A percentile compares a stretch with the other conserved stretches of the same genome.
Conservation (phyloP, 1,140 invertebrate species). For the Parasteatoda tepidariorum region DNA sequence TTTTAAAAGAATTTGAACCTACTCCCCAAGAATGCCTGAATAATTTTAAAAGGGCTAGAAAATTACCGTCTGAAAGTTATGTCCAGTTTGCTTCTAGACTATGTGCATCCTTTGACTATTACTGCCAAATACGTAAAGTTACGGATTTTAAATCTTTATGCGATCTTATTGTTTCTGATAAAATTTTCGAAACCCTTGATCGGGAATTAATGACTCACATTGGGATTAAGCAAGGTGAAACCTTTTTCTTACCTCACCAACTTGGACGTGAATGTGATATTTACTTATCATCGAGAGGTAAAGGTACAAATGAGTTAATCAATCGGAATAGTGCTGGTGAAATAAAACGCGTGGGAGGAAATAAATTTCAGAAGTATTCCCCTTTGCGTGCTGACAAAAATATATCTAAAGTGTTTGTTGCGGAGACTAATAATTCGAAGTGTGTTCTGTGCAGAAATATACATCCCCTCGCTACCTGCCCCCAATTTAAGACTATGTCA, state of each 20-base stretch:
- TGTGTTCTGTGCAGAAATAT: too few relatives aligned
- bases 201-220: conserved; percentile 1
- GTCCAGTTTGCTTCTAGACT: neutral
- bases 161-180: conserved; percentile 16
- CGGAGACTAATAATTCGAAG: too few relatives aligned
- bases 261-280: neutral
- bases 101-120: conserved; percentile 15
- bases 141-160: conserved; percentile 6
- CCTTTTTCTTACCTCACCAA: neutral
- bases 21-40: neutral
- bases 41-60: neutral
- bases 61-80: neutral
- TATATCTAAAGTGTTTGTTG: too few relatives aligned
- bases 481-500: neutral
- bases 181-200: conserved; percentile 24
- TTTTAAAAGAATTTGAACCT: neutral
- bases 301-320: too few relatives aligned
- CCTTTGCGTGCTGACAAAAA: too few relatives aligned
- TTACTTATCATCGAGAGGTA: neutral
- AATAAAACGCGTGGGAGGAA: too few relatives aligned
- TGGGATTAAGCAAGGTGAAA: neutral
- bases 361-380: too few relatives aligned
- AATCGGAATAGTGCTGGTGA: too few relatives aligned
- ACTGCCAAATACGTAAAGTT: neutral
- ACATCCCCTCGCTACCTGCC: too few relatives aligned